Conservation (phyloP, 2,797 vertebrate species). For the Phoeniculus purpureus region DNA sequence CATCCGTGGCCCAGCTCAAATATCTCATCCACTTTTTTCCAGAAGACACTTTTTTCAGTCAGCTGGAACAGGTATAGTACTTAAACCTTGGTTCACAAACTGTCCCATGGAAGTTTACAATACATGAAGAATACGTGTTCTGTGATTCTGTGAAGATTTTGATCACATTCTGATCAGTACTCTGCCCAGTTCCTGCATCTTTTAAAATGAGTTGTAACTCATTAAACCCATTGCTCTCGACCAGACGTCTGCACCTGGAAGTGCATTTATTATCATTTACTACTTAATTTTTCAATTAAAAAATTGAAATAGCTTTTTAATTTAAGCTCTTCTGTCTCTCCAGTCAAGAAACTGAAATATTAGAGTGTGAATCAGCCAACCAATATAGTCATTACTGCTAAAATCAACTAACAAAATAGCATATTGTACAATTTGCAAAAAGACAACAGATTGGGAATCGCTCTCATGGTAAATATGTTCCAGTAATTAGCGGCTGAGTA, state of each 20-base stretch:
- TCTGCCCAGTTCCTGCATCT: background rate
- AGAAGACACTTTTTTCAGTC: background rate
- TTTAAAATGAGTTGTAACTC: background rate
- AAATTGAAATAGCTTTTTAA: background rate
- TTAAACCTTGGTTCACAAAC: background rate
- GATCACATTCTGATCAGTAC: background rate
- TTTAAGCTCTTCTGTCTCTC: background rate
- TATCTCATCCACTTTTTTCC: background rate
- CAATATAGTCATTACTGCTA: background rate
- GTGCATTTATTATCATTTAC: background rate
- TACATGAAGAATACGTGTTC: background rate
- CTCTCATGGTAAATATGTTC: background rate
- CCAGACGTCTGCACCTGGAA: conserved; percentile 1
- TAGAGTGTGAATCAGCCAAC: background rate
- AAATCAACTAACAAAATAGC: conserved; percentile 12
- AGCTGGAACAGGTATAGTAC: background rate
- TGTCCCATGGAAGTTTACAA: background rate
- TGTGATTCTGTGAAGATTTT: background rate
- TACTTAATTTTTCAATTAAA: background rate
- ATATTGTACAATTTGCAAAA: background rate
- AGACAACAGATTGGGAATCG: conserved; percentile 14
- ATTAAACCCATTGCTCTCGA: conserved; percentile 3
- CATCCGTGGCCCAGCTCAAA: background rate
- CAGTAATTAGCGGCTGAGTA: conserved; percentile 35
- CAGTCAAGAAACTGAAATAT: background rate